Evolutionary conservation across 1,140 invertebrate species (phyloP), one percentile per base, ranked within the genome.

Genomic region (Pseudobourletiella spinata): DNA sequence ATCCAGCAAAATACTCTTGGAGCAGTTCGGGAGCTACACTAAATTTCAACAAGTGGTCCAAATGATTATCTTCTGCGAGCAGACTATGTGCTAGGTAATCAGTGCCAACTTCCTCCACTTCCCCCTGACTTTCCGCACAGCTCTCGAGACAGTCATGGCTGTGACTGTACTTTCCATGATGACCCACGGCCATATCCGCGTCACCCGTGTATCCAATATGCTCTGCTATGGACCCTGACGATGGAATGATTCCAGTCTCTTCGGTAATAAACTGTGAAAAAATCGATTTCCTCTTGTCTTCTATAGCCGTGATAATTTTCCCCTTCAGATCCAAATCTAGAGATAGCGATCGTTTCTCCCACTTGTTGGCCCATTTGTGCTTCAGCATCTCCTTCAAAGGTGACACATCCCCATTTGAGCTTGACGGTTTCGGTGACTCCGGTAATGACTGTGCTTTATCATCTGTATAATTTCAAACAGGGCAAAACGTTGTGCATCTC

Each of bases 271-370:
- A 69, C 28, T 69, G 64, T 35, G 59, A 59, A n/a, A 66, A 54
- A 39, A 69, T 55, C 1, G 64, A 66, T 48, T 66, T 66, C 14
- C 60, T 39, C 43, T 66, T 66, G 51, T 69, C 67, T 57, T 69
- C 67, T n/a, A 69, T 66, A 42, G 64, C 67, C 50, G 64, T 66
- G 25, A 64, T 69, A 28, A 69, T 64, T 57, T 69, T 69, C 4
- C 64, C 64, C 24, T 66, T 65, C 2, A 69, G 32, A 57, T 69
- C 67, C 25, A 69, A 50, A 42, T 66, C 64, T 20, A 66, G 28
- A n/a, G 64, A 66, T 3, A 69, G 35, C 18, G 67, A 64, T 29
- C 59, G 42, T 32, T 66, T 65, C 20, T 69, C 67, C 67, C 63
- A 66, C 44, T 67, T 67, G 30, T 61, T 66, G 1, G 61, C 50